A percentile compares a stretch with the other conserved stretches of the same genome.
phyloP scores from a whole-genome alignment of 2,113 vertebrate genomes.

The Varanus komodoensis region DNA sequence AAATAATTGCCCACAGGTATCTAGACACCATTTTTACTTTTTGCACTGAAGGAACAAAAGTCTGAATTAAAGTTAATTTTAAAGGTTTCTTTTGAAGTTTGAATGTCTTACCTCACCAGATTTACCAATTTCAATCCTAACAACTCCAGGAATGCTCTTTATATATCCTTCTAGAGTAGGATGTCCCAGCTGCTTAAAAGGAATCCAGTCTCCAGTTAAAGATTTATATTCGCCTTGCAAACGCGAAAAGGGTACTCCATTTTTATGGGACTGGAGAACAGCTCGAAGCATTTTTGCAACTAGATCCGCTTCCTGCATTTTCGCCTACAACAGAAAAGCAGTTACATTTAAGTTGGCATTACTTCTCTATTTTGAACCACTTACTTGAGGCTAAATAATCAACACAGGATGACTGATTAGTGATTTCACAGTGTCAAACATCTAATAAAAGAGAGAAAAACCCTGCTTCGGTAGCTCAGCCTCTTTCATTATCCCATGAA shows the following conservation, averaged over 20 bases:
- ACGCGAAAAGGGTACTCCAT: slow-evolving; percentile 77
- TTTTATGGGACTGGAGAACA: slow-evolving; percentile 88
- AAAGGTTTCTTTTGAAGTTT: background rate
- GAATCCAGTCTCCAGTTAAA: slow-evolving; percentile 87
- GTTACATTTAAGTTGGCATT: background rate
- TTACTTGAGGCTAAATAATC: background rate
- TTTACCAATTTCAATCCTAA: slow-evolving; percentile 76
- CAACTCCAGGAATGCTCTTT: slow-evolving; percentile 83
- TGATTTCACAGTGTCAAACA: background rate
- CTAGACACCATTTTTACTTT: background rate
- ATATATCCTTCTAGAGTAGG: slow-evolving; percentile 82
- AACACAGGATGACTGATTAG: background rate
- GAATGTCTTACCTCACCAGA: slow-evolving; percentile 84
- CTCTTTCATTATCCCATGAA: background rate
- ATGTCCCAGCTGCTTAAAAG: slow-evolving; percentile 81
- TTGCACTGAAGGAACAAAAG: background rate
- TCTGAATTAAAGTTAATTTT: background rate
- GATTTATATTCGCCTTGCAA: slow-evolving; percentile 84
- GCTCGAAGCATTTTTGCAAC: slow-evolving; percentile 87
- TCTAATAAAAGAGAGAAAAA: background rate
- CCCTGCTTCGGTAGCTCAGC: background rate
- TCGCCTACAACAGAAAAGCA: slow-evolving; percentile 59
- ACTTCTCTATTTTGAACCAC: background rate
- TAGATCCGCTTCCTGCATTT: slow-evolving; percentile 83
- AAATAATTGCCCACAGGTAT: background rate